phyloP scores from a whole-genome alignment of 2,888 invertebrate genomes.

The Belgica antarctica region DNA sequence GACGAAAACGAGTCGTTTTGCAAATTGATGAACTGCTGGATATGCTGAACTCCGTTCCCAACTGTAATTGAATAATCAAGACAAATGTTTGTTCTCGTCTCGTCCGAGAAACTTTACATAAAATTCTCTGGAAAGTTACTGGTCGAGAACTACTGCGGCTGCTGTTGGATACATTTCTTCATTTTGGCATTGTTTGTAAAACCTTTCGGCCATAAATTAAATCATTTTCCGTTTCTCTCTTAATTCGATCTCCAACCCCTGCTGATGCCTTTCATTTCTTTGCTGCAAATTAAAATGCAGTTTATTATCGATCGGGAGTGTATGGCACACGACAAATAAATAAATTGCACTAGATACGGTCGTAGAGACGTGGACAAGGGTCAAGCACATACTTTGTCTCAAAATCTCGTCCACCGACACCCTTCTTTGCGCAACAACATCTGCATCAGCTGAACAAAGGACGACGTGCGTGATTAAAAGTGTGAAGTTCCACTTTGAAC shows the following conservation, averaged over 20 bases:
- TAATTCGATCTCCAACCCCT: conserved; percentile 18
- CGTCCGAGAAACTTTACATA: background rate
- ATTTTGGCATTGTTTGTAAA: conserved; percentile 4
- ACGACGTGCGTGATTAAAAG: conserved; percentile 5
- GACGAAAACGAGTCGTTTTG: background rate
- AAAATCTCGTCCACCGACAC: conserved; percentile 27
- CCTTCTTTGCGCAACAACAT: conserved; percentile 20
- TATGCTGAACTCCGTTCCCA: background rate
- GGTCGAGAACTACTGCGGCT: background rate
- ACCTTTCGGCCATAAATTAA: conserved; percentile 40
- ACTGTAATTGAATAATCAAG: conserved; percentile 23
- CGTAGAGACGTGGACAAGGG: conserved; percentile 42
- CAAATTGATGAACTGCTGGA: too few species aligned
- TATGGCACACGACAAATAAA: conserved; percentile 43
- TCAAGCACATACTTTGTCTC: conserved; percentile 35
- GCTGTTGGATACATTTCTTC: background rate
- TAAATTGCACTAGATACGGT: conserved; percentile 42
- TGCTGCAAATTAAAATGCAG: conserved; percentile 38
- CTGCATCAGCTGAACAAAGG: background rate
- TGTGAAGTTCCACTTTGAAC: background rate
- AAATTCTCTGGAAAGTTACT: background rate
- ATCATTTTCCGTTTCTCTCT: background rate
- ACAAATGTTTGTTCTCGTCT: conserved; percentile 13
- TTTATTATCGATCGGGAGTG: conserved; percentile 33
- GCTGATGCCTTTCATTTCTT: background rate